Evolutionary conservation across 1,140 invertebrate species (phyloP), one percentile per base, ranked within the genome.

Genomic region (Tetranychus urticae): DNA sequence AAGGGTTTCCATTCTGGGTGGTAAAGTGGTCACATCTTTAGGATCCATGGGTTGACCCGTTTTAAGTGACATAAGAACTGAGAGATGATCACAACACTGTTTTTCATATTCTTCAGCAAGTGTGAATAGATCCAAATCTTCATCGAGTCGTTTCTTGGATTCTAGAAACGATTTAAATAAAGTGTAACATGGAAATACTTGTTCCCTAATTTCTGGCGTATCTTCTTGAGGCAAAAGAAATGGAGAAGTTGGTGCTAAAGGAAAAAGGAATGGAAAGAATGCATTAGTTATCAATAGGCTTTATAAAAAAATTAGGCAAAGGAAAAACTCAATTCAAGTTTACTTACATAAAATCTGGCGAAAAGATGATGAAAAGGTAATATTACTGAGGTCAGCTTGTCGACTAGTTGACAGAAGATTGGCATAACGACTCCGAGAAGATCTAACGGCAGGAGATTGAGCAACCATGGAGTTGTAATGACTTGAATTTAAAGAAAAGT

Each of bases 51-150:
- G 10, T 42, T 23, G 23, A 61, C 60, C 39, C 13, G 6, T 37
- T 48, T 36, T 62, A 1, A 47, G 23, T 12, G 10, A 13, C 3
- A 13, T 47, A 5, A 62, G n/a, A 8, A 58, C 54, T 2, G 13
- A 1, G 7, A 62, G 55, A 31, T 59, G 46, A 57, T 58, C 61
- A 42, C 33, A 46, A 50, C 54, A 58, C 8, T 35, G 13, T 8
- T 62, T 31, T 62, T 62, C 61, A 39, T 47, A 62, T 14, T 62
- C 55, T 56, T 62, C 35, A 10, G 36, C 13, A 13, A 62, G 33
- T 6, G 37, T 33, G 12, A 62, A 62, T 2, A 58, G 7, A 13
- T n/a, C n/a, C 2, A 52, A 2, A 6, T 52, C 50, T 8, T 8
- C 31, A n/a, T n/a, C 50, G 23, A 31, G 50, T 33, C 39, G 5